Base-by-base conservation (phyloP, 2,797 vertebrate genomes). In the Hoplostethus mediterraneus region DNA sequence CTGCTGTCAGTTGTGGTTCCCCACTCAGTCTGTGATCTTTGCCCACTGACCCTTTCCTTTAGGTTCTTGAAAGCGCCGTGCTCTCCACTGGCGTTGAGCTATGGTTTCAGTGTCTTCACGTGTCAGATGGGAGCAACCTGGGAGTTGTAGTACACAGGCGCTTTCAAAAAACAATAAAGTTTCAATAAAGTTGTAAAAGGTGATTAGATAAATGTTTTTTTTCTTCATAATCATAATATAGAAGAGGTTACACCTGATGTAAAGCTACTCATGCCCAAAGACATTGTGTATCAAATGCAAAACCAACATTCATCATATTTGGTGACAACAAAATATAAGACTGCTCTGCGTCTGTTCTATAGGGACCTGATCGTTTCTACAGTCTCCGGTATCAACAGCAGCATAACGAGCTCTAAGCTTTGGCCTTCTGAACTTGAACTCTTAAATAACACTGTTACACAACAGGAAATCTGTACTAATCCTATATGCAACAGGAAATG, bases 1-100 rank as follows among this genome's bases (percentile, higher is more conserved):
- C 87, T 70, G 33, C 63, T 63, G 61, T 73, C 78, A 77, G 53
- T 67, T 84, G 66, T 45, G 45, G 75, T 63, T 75, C 69, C 76
- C 87, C 76, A 89, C 86, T 90, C 87, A 90, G 84, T 72, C 59
- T 0, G 16, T 73, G 75, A 72, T 82, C 77, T 82, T 82, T 74
- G 58, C 57, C 84, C 63, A n/a, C 71, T 62, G 74, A 71, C 53
- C 56, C 49, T 71, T 68, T 64, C 28, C 67, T 73, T 33, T 62
- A 53, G n/a, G 33, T 57, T 56, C 69, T 67, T 61, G 63, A 77
- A 83, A 90, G 79, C 11, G 63, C 79, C 66, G 71, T 13, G 75
- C 72, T 2, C 28, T 2, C 28, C 3, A 28, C 28, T 28, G 28
- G 69, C 1, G 65, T 73, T 75, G 61, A 25, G 71, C 77, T n/a